A percentile compares a stretch with the other conserved stretches of the same genome.
phyloP scores from a whole-genome alignment of 2,113 vertebrate species.

The Laterallus jamaicensis region DNA sequence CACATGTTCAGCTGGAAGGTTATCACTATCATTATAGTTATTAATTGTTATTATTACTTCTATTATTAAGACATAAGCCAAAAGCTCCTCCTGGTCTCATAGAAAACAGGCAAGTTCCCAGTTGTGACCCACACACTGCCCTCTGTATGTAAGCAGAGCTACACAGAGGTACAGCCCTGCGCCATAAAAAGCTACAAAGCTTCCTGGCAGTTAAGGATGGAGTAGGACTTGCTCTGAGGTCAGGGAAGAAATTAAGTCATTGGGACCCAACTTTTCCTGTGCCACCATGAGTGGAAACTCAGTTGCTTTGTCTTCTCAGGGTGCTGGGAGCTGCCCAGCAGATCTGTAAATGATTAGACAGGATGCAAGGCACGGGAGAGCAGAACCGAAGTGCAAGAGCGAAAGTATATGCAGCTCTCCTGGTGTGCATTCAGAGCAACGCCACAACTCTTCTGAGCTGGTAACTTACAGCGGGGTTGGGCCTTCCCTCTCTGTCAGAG shows the following conservation, averaged over 20 bases:
- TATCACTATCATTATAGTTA: slow-evolving; percentile 62
- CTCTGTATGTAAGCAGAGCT: background rate
- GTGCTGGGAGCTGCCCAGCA: background rate
- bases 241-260: background rate
- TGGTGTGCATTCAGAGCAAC: background rate
- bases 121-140: background rate
- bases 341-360: background rate
- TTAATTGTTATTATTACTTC: slow-evolving; percentile 68
- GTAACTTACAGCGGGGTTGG: background rate
- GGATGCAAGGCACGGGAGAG: background rate
- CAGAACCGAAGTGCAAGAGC: background rate
- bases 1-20: slow-evolving; percentile 66
- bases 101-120: background rate
- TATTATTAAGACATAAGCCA: slow-evolving; percentile 42
- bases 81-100: background rate
- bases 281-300: background rate
- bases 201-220: background rate
- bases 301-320: rapidly evolving
- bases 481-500: background rate
- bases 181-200: background rate
- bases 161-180: background rate
- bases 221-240: background rate
- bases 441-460: background rate
- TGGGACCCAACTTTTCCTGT: background rate
- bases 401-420: rapidly evolving